Conservation (phyloP, 92 coral and sea anemone species). For the Meandrina meandrites region DNA sequence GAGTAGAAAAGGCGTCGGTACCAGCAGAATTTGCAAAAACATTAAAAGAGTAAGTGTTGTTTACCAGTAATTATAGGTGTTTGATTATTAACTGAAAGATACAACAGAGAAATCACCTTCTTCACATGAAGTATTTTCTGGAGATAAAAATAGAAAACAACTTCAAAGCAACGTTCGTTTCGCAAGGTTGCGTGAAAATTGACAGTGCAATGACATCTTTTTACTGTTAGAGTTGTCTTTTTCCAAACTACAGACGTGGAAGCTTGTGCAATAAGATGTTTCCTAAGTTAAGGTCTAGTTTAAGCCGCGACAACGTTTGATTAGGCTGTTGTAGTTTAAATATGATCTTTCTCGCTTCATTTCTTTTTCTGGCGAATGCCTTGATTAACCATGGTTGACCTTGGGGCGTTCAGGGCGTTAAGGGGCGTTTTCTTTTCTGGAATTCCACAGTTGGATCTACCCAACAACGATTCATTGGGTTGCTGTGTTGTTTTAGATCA, state of each 20-base stretch:
- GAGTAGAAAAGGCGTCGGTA: constrained; percentile 13
- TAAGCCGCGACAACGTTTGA: background rate
- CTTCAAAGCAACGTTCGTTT: background rate
- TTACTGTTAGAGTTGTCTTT: background rate
- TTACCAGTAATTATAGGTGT: background rate
- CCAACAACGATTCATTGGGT: background rate
- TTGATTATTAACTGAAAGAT: background rate
- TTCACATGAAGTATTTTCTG: background rate
- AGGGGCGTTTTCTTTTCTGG: background rate
- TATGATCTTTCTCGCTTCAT: background rate
- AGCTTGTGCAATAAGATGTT: background rate
- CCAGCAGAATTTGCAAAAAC: constrained; percentile 24
- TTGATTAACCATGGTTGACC: background rate
- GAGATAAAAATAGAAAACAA: background rate
- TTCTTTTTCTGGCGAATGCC: background rate
- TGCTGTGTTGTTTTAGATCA: background rate
- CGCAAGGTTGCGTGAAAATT: background rate
- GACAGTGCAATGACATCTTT: background rate
- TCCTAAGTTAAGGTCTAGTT: background rate
- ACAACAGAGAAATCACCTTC: background rate
- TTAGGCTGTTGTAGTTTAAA: background rate
- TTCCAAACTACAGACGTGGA: background rate
- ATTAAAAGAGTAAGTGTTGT: constrained; percentile 7
- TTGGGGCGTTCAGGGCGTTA: background rate
- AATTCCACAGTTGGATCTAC: background rate